These are phyloP conservation scores for Calameuta idolon DNA, from an alignment of 2,888 invertebrate genomes.

Conservation along the genomic window DNA sequence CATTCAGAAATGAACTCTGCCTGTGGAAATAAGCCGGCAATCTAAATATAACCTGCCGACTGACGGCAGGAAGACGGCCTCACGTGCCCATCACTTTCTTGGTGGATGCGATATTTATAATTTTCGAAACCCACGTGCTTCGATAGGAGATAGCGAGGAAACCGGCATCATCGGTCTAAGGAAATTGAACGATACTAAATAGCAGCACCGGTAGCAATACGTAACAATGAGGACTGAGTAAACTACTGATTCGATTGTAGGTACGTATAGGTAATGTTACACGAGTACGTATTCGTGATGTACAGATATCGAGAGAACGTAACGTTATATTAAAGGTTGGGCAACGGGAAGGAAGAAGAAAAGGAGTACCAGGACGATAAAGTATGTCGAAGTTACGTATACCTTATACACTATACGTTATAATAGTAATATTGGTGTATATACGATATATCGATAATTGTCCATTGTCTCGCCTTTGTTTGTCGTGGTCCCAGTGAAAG, in stretches of 20 bases:
- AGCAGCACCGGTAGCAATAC: not conserved
- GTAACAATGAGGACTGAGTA: not conserved
- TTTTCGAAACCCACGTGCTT: slow-evolving; percentile 7
- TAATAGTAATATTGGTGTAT: not conserved
- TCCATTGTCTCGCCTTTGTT: slow-evolving; percentile 46
- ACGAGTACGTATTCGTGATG: not conserved
- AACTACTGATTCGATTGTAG: not conserved
- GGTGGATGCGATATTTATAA: slow-evolving; percentile 8
- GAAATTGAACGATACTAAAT: not conserved
- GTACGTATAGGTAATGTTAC: not conserved
- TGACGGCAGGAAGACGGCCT: slow-evolving; percentile 60
- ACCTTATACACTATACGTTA: not conserved
- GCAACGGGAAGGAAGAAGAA: not conserved
- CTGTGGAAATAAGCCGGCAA: slow-evolving; percentile 56
- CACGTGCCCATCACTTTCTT: slow-evolving; percentile 50
- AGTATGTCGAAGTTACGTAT: not conserved
- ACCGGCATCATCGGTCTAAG: not conserved
- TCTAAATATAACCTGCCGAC: slow-evolving; percentile 61
- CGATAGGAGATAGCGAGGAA: not conserved
- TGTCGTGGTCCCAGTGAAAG: slow-evolving; percentile 38
- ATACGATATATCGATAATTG: not conserved
- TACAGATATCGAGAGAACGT: not conserved
- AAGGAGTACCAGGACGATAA: not conserved
- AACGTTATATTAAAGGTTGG: not conserved
- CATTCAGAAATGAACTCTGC: slow-evolving; percentile 62